These are phyloP conservation scores for Drosophila athabasca DNA, from an alignment of 1,140 invertebrate genomes.

Conservation along the genomic window DNA sequence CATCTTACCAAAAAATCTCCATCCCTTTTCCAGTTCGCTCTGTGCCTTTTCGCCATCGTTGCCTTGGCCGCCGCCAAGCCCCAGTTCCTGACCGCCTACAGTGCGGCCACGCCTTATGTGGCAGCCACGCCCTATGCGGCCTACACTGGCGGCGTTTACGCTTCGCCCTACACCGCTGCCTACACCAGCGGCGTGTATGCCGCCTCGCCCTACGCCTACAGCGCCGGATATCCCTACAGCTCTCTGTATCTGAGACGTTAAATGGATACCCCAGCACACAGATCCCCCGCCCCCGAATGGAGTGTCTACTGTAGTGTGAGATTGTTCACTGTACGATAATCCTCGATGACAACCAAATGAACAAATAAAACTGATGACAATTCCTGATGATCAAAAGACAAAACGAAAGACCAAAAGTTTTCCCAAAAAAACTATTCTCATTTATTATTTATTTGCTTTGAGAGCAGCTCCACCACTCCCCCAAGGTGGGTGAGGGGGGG, in stretches of 20 bases:
- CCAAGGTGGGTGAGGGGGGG: no score
- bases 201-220: constrained; percentile 60
- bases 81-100: constrained; percentile 67
- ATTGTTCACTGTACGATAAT: constrained; percentile 37
- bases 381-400: constrained; percentile 10
- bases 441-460: constrained; percentile 28
- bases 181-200: constrained; percentile 69
- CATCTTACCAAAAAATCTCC: background rate
- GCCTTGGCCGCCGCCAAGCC: constrained; percentile 76
- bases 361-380: constrained; percentile 55
- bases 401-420: constrained; percentile 12
- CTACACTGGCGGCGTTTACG: constrained; percentile 64
- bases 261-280: background rate
- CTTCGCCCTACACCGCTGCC: constrained; percentile 60
- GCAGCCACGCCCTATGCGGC: constrained; percentile 67
- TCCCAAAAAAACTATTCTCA: constrained; percentile 21
- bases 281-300: no score
- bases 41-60: constrained; percentile 72
- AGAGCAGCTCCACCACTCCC: background rate
- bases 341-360: constrained; percentile 47
- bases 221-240: constrained; percentile 67
- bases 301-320: constrained; percentile 32
- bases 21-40: constrained; percentile 55
- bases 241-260: constrained; percentile 66
- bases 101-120: constrained; percentile 53